Evolutionary conservation across 2,113 vertebrate genomes (phyloP).

Genomic region (Triplophysa tibetana): DNA sequence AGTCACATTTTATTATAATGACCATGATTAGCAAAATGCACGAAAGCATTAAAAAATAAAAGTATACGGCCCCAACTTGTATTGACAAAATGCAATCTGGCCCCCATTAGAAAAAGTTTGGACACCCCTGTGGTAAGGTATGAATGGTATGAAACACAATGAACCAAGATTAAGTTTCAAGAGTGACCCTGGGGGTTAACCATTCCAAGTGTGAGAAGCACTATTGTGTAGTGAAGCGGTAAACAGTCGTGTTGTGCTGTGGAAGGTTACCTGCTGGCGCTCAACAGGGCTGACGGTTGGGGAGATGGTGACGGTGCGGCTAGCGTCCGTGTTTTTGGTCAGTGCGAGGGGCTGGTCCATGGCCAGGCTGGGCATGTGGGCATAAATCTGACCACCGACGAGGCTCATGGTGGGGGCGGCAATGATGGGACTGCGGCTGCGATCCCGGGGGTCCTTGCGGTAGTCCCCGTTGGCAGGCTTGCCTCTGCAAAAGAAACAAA

Average conservation of each 20-base stretch:
- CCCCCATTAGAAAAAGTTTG: no score
- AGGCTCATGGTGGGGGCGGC: conserved; percentile 82
- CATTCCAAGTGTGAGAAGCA: no score
- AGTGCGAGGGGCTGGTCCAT: conserved; percentile 97
- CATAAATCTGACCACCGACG: conserved; percentile 82
- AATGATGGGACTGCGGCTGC: conserved; percentile 88
- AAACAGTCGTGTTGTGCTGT: background rate
- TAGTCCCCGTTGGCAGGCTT: conserved; percentile 92
- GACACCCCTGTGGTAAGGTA: no score
- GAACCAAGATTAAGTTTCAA: no score
- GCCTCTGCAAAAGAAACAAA: conserved; percentile 69
- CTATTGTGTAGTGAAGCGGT: background rate
- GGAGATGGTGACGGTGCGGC: conserved; percentile 73
- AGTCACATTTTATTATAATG: no score
- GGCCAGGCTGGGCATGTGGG: conserved; percentile 85
- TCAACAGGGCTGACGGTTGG: conserved; percentile 81
- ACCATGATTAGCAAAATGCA: no score
- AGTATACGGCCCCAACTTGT: no score
- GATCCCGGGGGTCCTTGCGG: conserved; percentile 86
- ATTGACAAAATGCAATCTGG: no score
- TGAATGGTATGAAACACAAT: no score
- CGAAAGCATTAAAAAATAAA: no score
- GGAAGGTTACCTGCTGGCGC: conserved; percentile 87
- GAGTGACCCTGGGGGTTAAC: no score
- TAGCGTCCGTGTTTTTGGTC: conserved; percentile 89